Evolutionary conservation across 2,888 invertebrate species (phyloP), one percentile per base, ranked within the genome.

Genomic region (Sturmia bella): DNA sequence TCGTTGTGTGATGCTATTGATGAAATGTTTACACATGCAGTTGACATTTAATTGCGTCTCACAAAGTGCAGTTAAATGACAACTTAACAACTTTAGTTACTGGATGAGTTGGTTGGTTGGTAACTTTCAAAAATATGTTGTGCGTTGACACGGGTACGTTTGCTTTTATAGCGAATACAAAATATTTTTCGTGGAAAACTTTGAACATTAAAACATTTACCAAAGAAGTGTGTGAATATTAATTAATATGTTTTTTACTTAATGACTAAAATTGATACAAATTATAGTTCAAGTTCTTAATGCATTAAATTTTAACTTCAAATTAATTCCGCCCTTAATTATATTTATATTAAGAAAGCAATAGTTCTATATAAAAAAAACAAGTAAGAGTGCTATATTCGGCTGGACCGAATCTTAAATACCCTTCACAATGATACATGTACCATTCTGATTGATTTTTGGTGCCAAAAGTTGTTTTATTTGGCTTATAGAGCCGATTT

Each of bases 61-160:
- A 61, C 48, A 74, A 78, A 82, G 52, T 75, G 64, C 56, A 78
- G 74, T 61, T 78, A 78, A 82, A 70, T 78, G 78, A 82, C 74
- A 82, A 78, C 77, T 78, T 78, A 82, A 82, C 74, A 78, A 75
- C 74, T 78, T 82, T 70, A 64, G 37, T 70, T 78, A 70, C 66
- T 75, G 50, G 78, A 69, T 78, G 66, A 64, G 52, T 70, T 74
- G 74, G 59, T 70, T 74, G 74, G 59, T 32, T 27, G 27, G 3
- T 69, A 78, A 41, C 57, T 70, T 66, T 17, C 43, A 37, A 37
- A 79, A 66, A 73, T 66, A 52, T 73, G 24, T 12, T 66, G 50
- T 45, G 17, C 19, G 17, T 24, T 32, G 7, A 50, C 4, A 21
- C 11, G 17, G 43, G 11, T 57, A 15, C 43, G 17, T 39, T 43